Evolutionary conservation across 2,888 invertebrate genomes (phyloP).

Genomic region (Aradus depressus): DNA sequence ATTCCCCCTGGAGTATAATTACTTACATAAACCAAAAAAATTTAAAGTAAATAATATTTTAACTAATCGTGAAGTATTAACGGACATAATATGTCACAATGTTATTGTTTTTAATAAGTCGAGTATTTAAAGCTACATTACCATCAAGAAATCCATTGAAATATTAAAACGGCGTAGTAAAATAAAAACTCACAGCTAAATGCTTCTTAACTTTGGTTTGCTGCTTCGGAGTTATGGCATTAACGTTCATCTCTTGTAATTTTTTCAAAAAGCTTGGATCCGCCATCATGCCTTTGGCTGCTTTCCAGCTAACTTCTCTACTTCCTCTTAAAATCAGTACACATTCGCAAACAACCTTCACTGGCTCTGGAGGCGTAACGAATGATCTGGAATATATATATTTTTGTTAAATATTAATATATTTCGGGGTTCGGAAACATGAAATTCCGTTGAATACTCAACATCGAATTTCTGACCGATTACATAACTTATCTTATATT

Average conservation of each 20-base stretch:
- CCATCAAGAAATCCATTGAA: not conserved
- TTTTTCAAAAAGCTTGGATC: slow-evolving; percentile 72
- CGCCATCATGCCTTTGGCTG: slow-evolving; percentile 84
- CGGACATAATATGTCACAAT: no score
- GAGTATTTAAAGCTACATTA: no score
- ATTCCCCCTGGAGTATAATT: no score
- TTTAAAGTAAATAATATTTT: no score
- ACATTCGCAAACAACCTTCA: slow-evolving; percentile 78
- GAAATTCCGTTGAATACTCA: no score
- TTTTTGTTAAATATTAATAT: no score
- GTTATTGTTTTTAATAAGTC: no score
- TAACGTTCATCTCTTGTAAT: slow-evolving; percentile 77
- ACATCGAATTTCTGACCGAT: no score
- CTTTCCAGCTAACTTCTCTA: slow-evolving; percentile 81
- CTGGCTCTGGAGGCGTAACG: slow-evolving; percentile 30
- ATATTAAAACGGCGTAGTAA: not conserved
- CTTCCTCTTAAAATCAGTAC: slow-evolving; percentile 72
- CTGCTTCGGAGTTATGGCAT: slow-evolving; percentile 58
- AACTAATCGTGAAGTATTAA: no score
- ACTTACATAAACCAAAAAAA: no score
- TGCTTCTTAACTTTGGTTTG: slow-evolving; percentile 58
- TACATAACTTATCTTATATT: no score
- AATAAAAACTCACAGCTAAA: slow-evolving; percentile 36
- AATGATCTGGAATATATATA: slow-evolving; percentile 23
- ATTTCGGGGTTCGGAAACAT: no score